These are phyloP conservation scores for Anhinga anhinga DNA, from an alignment of 2,113 vertebrate species.

Conservation along the genomic window DNA sequence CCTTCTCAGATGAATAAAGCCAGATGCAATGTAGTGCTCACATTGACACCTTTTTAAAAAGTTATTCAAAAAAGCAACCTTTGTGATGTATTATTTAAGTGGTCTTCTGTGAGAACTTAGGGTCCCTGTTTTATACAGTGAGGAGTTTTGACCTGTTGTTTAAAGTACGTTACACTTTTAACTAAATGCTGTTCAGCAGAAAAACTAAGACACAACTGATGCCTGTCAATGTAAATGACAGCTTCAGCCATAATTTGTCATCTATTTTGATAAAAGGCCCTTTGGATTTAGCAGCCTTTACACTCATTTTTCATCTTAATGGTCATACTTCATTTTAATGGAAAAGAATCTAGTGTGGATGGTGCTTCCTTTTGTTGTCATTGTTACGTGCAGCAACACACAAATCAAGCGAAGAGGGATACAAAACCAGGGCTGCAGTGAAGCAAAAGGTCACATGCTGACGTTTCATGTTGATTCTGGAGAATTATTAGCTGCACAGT, in stretches of 20 bases:
- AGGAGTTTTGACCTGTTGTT: not conserved
- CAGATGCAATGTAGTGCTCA: not conserved
- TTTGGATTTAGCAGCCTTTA: slow-evolving; percentile 48
- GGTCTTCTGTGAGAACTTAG: not conserved
- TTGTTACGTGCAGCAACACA: slow-evolving; percentile 70
- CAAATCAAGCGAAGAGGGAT: slow-evolving; percentile 47
- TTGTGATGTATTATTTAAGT: not conserved
- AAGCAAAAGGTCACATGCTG: slow-evolving; percentile 69
- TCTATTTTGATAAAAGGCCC: slow-evolving; percentile 42
- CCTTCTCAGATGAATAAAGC: not conserved
- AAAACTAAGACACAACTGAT: not conserved
- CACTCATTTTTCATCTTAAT: slow-evolving; percentile 28
- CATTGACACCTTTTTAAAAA: not conserved
- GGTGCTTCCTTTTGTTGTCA: slow-evolving; percentile 69
- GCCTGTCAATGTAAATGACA: not conserved
- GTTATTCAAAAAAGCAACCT: not conserved
- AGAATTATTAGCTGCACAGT: slow-evolving; percentile 70
- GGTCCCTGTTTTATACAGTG: not conserved
- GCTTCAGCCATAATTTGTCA: not conserved
- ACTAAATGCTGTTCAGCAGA: not conserved
- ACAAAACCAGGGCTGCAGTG: slow-evolving; percentile 64
- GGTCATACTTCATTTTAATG: not conserved
- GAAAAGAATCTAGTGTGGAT: slow-evolving; percentile 58
- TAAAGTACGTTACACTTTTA: not conserved
- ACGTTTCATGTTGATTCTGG: slow-evolving; percentile 59